Evolutionary conservation across 2,888 invertebrate species (phyloP), one percentile per base, ranked within the genome.

Genomic region (Slavum lentiscoides): DNA sequence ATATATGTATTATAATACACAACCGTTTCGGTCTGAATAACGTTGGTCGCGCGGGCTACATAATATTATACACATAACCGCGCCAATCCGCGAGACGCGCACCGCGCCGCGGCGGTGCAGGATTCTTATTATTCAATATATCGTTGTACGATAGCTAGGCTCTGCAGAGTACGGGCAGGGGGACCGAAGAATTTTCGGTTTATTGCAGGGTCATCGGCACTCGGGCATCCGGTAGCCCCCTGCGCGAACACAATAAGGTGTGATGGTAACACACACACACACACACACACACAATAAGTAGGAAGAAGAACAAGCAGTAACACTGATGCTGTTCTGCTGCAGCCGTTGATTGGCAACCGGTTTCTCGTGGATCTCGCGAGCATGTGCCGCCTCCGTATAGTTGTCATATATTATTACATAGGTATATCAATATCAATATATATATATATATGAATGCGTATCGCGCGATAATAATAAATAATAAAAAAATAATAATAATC

Each of bases 271-370:
- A 4, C 30, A 30, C n/a, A n/a, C n/a, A n/a, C n/a, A n/a, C n/a
- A n/a, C n/a, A n/a, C n/a, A n/a, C n/a, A n/a, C 61, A 49, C 43
- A 43, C 62, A 62, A 7, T 17, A 9, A 30, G 5, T 17, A 59
- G 15, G 59, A 70, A 61, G 8, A 55, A 30, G 37, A 55, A 64
- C 53, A 68, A 69, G 37, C n/a, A n/a, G n/a, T n/a, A n/a, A 74
- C 37, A 39, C 39, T 21, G 9, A 6, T 9, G 9, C 3, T 43
- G 55, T 19, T 39, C 3, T 43, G 55, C 21, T 39, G 61, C 69
- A n/a, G 39, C 61, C 49, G 62, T 77, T 77, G 77, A 77, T 77
- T 77, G 77, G 77, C 69, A 77, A 77, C 76, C 77, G 77, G 77
- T 70, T 69, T 70, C 53, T 39, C 70, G 37, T 69, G 62, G 17